These are phyloP conservation scores for Drosophila sechellia DNA, from an alignment of 1,140 invertebrate species.

Conservation along the genomic window DNA sequence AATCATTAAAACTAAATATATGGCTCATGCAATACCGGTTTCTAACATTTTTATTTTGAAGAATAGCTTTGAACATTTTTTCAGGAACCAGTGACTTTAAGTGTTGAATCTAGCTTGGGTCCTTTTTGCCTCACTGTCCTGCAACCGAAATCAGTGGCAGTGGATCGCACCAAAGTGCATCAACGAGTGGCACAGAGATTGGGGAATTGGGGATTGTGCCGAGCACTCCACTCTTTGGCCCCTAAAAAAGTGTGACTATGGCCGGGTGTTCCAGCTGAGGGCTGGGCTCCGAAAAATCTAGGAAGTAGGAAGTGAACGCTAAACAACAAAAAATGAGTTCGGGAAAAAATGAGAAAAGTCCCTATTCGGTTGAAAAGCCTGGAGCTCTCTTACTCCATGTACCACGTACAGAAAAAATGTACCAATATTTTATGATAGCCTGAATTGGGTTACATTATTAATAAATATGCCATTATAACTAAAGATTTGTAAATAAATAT, in stretches of 20 bases:
- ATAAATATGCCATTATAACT: background rate
- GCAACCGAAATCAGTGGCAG: constrained; percentile 44
- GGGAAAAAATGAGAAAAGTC: constrained; percentile 49
- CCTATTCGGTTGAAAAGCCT: constrained; percentile 41
- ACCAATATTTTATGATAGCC: too few relatives aligned
- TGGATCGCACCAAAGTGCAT: constrained; percentile 54
- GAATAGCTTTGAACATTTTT: too few relatives aligned
- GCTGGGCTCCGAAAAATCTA: constrained; percentile 47
- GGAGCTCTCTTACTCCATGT: background rate
- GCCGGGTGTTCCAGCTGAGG: constrained; percentile 15
- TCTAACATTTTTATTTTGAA: too few relatives aligned
- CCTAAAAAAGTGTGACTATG: constrained; percentile 61
- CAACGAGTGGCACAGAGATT: constrained; percentile 71
- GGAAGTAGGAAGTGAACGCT: constrained; percentile 73
- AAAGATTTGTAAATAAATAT: too few relatives aligned
- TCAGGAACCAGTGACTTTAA: background rate
- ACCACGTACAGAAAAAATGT: background rate
- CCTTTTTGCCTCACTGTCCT: constrained; percentile 25
- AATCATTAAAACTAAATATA: background rate
- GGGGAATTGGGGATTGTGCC: constrained; percentile 25
- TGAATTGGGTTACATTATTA: background rate
- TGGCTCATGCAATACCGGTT: too few relatives aligned
- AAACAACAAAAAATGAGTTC: constrained; percentile 24
- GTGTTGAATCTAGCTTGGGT: background rate
- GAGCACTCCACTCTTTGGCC: constrained; percentile 27